phyloP scores from a whole-genome alignment of 2,113 vertebrate species.

The Illadopsis cleaveri region DNA sequence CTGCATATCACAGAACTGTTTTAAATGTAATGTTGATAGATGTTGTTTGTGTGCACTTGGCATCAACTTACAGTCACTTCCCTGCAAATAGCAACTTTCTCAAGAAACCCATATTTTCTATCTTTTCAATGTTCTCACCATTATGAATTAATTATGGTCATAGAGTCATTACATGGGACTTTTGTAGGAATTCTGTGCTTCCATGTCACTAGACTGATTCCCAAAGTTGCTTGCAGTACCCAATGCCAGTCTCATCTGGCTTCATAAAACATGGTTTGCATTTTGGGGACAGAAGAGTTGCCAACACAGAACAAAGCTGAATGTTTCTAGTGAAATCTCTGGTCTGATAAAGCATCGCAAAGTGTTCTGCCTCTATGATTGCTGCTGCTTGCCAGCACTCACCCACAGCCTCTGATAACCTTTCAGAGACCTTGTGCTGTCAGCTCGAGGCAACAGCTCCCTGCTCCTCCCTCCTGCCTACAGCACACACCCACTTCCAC shows the following conservation, averaged over 20 bases:
- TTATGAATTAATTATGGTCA: background rate
- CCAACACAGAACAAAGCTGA: background rate
- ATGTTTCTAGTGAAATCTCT: background rate
- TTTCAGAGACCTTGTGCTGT: background rate
- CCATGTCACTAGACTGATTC: background rate
- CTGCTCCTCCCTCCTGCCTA: background rate
- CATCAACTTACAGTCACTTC: constrained; percentile 31
- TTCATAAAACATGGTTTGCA: background rate
- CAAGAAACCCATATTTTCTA: background rate
- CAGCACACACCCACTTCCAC: accelerated
- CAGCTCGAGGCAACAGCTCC: background rate
- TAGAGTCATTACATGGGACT: background rate
- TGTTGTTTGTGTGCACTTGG: constrained; percentile 54
- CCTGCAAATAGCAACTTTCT: background rate
- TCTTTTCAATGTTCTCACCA: background rate
- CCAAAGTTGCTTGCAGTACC: background rate
- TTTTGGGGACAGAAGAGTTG: background rate
- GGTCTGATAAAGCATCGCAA: background rate
- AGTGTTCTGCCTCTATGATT: background rate
- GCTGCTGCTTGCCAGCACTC: background rate
- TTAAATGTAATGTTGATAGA: constrained; percentile 70
- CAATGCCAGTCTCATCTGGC: background rate
- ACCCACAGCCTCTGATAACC: accelerated
- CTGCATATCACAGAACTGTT: constrained; percentile 61
- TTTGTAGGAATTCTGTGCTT: background rate